Evolutionary conservation across 2,888 invertebrate species (phyloP), one percentile per base, ranked within the genome.

Genomic region (Phrixothrix hirtus): DNA sequence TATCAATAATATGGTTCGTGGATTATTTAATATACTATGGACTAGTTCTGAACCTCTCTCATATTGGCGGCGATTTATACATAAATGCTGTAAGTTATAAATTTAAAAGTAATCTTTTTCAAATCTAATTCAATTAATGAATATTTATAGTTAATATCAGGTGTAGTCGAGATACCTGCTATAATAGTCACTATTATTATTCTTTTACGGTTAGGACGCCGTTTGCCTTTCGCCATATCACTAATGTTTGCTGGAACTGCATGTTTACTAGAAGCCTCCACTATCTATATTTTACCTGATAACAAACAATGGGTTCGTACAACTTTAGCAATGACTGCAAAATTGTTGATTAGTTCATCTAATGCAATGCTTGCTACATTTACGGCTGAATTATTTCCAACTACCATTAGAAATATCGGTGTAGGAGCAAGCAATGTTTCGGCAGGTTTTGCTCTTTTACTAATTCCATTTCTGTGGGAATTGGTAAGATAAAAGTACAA

Each of bases 21-120:
- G 86, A 88, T 75, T 87, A 89, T 51, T 81, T 89, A 36, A 84
- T 87, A 1, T 90, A 90, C 71, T 90, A 89, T 61, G 90, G 89
- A 1, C 75, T 90, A 17, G 81, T 88, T 51, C 75, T 90, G 47
- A 89, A 90, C 67, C 79, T 89, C 58, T 85, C 84, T 43, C 85
- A 88, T 58, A 85, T 89, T 56, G 83, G 88, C 27, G 88, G 89
- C 48, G 84, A 88, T 71, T 77, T 89, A 21, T 89, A 89, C 70
- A 72, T 86, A 38, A 88, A 88, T 55, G 84, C 87, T 64, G 86
- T 89, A 71, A 78, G 80, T 75, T 36, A 15, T 13, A n/a, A 13
- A 30, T 9, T 25, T 21, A 7, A 10, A 11, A 21, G 15, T n/a
- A n/a, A 6, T 17, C 36, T n/a, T 7, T 27, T 16, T 26, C 2